Conservation (phyloP, 2,113 vertebrate genomes). For the Hypanus sabinus region DNA sequence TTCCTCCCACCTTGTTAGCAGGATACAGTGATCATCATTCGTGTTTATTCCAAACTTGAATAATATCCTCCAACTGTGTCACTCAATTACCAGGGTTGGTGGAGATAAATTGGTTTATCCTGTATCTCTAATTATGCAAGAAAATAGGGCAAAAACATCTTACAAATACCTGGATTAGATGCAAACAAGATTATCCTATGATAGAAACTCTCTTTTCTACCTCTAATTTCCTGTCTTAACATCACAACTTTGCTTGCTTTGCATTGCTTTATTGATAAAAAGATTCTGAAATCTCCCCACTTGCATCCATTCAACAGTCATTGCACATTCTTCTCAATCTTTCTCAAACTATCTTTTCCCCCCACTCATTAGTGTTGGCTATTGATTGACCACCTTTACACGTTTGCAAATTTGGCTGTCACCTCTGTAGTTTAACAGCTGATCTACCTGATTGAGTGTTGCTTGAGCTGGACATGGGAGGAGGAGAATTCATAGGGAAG, state of each 20-base stretch:
- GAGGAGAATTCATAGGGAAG: neutral
- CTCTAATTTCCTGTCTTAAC: neutral
- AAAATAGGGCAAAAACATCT: neutral
- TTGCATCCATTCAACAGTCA: neutral
- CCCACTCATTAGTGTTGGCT: neutral
- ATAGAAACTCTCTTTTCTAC: neutral
- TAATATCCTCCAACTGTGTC: neutral
- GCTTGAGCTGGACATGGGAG: neutral
- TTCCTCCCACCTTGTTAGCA: too few species aligned
- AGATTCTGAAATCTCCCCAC: neutral
- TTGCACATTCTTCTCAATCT: neutral
- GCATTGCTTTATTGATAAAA: neutral
- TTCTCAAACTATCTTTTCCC: neutral
- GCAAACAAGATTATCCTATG: neutral
- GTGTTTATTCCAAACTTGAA: neutral
- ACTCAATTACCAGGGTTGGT: neutral
- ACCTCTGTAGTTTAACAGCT: neutral
- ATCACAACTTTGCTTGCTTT: neutral
- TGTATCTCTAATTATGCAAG: neutral
- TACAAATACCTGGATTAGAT: neutral
- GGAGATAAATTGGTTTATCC: neutral
- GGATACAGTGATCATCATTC: too few species aligned
- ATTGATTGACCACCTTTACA: neutral
- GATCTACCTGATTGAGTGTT: neutral
- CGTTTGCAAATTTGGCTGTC: neutral